Conservation (phyloP, 2,888 invertebrate species). For the Drosophila testacea region DNA sequence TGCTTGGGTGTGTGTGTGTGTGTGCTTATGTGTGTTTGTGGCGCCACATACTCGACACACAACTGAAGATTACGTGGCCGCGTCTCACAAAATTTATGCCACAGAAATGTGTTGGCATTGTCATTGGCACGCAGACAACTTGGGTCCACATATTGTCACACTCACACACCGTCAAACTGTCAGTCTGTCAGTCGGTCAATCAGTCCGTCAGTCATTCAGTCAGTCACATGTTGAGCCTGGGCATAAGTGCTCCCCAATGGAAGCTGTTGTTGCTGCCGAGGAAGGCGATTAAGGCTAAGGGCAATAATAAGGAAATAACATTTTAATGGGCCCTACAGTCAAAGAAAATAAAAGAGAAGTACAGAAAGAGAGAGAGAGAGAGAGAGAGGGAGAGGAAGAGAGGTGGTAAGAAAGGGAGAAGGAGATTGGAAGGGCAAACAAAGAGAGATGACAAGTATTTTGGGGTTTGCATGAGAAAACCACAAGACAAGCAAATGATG, state of each 20-base stretch:
- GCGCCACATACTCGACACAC: constrained; percentile 43
- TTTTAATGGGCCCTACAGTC: constrained; percentile 65
- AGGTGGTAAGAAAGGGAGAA: not conserved
- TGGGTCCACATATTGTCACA: constrained; percentile 28
- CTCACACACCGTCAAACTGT: constrained; percentile 19
- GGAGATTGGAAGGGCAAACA: constrained; percentile 1
- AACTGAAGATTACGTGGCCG: constrained; percentile 55
- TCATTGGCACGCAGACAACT: constrained; percentile 59
- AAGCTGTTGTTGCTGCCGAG: constrained; percentile 37
- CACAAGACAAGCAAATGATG: constrained; percentile 54
- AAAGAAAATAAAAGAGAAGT: constrained; percentile 32
- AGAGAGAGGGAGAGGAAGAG: not conserved
- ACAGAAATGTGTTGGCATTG: constrained; percentile 66
- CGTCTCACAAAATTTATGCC: constrained; percentile 55
- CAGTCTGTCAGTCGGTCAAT: constrained; percentile 14
- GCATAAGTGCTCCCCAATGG: constrained; percentile 36
- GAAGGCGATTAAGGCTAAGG: constrained; percentile 73
- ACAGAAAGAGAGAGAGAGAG: not conserved
- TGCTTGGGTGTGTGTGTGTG: not conserved
- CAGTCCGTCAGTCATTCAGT: constrained; percentile 22
- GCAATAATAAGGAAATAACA: constrained; percentile 82
- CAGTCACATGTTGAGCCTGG: constrained; percentile 43
- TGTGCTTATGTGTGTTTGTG: constrained; percentile 24
- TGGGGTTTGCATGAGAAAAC: constrained; percentile 43
- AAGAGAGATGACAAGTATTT: constrained; percentile 46